These are phyloP conservation scores for Limnephilus rhombicus DNA, from an alignment of 2,888 invertebrate species.

Conservation along the genomic window DNA sequence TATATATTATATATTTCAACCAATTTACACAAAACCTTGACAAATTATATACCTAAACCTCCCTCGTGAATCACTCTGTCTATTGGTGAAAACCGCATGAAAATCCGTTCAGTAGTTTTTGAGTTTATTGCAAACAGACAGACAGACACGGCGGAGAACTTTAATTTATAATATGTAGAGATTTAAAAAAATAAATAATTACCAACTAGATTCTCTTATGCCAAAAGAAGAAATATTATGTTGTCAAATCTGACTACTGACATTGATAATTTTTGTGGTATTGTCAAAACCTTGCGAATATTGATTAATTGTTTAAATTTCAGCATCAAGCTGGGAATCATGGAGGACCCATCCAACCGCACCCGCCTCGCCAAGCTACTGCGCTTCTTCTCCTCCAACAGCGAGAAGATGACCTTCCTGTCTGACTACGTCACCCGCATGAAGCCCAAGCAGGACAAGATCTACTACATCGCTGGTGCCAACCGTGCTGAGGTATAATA, in stretches of 20 bases:
- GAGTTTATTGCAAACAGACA: too few species aligned
- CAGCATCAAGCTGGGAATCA: constrained; percentile 95
- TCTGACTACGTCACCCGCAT: constrained; percentile 95
- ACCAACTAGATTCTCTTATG: too few species aligned
- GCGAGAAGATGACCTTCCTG: constrained; percentile 82
- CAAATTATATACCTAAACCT: too few species aligned
- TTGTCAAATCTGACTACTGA: neutral
- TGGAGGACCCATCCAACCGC: constrained; percentile 98
- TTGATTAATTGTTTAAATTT: constrained; percentile 67
- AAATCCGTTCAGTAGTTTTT: too few species aligned
- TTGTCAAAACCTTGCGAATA: neutral
- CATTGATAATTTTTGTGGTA: neutral
- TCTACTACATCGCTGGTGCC: constrained; percentile 97
- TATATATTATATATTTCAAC: too few species aligned
- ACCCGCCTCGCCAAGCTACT: constrained; percentile 96
- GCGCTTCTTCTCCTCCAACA: constrained; percentile 90
- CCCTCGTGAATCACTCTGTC: too few species aligned
- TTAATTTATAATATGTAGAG: too few species aligned
- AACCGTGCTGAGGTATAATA: constrained; percentile 83
- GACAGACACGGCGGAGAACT: too few species aligned
- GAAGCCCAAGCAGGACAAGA: constrained; percentile 95
- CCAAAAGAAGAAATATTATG: too few species aligned
- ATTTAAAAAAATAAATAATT: too few species aligned
- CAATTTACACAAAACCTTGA: too few species aligned
- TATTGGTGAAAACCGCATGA: too few species aligned